A percentile compares a stretch with the other conserved stretches of the same genome.
Conservation (phyloP, 1,140 invertebrate genomes). For the Caligus rogercresseyi region DNA sequence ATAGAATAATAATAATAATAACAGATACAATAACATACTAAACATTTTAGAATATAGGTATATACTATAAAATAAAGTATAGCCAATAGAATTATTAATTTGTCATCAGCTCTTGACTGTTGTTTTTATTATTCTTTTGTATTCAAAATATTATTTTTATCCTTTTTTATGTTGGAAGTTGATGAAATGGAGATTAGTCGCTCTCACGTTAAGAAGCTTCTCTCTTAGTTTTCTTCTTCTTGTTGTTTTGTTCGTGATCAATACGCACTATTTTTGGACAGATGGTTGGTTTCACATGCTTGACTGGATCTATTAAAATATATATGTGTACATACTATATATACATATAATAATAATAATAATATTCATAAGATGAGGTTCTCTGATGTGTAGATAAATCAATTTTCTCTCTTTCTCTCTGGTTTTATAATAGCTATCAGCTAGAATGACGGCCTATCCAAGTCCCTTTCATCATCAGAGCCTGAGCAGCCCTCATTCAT, state of each 20-base stretch:
- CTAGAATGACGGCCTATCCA: not conserved
- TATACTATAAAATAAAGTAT: not conserved
- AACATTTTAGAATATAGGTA: too few relatives aligned
- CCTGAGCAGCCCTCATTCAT: not conserved
- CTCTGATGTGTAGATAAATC: not conserved
- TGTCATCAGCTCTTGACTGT: not conserved
- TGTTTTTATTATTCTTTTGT: not conserved
- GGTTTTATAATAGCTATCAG: not conserved
- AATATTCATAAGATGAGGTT: too few relatives aligned
- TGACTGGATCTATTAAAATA: not conserved
- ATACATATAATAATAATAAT: too few relatives aligned
- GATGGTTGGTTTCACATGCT: not conserved
- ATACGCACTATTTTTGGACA: not conserved
- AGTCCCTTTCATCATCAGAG: not conserved
- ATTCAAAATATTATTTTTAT: too few relatives aligned
- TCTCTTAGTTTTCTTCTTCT: too few relatives aligned
- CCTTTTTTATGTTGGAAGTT: not conserved
- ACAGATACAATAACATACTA: too few relatives aligned
- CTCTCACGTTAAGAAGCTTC: not conserved
- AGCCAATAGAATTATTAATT: not conserved
- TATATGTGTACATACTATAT: too few relatives aligned
- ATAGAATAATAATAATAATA: too few relatives aligned
- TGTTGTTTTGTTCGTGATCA: too few relatives aligned
- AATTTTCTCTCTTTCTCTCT: not conserved
- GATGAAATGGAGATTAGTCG: not conserved